Percentiles rank a stretch among this genome's conserved stretches.
Conservation (phyloP, 2,797 vertebrate genomes). For the Arnoldichthys spilopterus region DNA sequence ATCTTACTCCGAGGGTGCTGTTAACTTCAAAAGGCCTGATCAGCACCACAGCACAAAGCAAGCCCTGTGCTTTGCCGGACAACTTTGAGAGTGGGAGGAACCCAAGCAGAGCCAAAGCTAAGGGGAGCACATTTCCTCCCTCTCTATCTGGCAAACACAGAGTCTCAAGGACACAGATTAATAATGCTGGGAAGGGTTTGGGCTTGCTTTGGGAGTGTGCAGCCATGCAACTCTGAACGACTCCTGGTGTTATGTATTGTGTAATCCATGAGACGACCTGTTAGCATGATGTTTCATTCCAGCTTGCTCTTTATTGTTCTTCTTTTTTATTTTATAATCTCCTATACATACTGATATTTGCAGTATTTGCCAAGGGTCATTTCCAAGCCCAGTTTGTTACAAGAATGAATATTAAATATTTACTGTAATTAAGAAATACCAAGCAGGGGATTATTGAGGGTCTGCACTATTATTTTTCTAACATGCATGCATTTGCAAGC, state of each 20-base stretch:
- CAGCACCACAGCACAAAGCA: constrained; percentile 38
- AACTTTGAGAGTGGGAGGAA: constrained; percentile 51
- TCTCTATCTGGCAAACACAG: constrained; percentile 59
- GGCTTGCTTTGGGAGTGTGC: constrained; percentile 13
- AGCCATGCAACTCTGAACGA: constrained; percentile 22
- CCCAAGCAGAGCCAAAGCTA: constrained; percentile 57
- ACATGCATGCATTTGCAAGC: constrained; percentile 56
- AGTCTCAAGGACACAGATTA: constrained; percentile 58
- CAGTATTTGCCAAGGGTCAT: constrained; percentile 24
- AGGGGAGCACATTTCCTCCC: constrained; percentile 61
- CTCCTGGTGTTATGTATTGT: constrained; percentile 36
- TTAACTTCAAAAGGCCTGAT: constrained; percentile 48
- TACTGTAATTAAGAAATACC: constrained; percentile 34
- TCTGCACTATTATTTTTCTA: constrained; percentile 68
- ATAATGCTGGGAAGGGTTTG: constrained; percentile 31
- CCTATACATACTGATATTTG: not conserved
- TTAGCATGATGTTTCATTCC: not conserved
- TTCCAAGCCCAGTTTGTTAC: not conserved
- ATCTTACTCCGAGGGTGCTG: not conserved
- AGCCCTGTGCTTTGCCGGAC: constrained; percentile 45
- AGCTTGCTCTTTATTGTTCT: not conserved
- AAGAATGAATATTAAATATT: not conserved
- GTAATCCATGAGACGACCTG: constrained; percentile 42
- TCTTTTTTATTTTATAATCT: constrained; percentile 28
- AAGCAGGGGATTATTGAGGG: constrained; percentile 69